Evolutionary conservation across 2,797 vertebrate genomes (phyloP).

Genomic region (Ficedula albicollis): DNA sequence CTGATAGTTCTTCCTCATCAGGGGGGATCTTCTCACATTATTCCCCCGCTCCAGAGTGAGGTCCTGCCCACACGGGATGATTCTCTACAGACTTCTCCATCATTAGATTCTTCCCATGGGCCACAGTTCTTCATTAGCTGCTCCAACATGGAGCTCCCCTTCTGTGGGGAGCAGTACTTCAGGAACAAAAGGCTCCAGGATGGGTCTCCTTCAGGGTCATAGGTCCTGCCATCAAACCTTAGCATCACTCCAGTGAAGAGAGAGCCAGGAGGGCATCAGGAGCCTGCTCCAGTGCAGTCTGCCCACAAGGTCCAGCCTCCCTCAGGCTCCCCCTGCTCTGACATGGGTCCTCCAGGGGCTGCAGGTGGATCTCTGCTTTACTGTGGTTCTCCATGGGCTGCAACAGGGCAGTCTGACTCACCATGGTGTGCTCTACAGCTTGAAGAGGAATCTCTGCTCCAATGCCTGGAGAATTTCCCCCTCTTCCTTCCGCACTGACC

Average conservation of each 20-base stretch:
- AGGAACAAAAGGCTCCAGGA: neutral
- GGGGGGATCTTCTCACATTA: neutral
- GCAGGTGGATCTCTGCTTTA: neutral
- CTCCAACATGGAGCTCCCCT: rapidly evolving
- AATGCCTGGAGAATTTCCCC: neutral
- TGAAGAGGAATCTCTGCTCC: neutral
- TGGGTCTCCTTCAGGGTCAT: neutral
- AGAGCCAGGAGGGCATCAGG: neutral
- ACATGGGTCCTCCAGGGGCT: rapidly evolving
- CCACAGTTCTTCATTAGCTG: neutral
- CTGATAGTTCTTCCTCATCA: neutral
- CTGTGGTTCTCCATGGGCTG: neutral
- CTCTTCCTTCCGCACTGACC: neutral
- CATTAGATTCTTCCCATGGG: neutral
- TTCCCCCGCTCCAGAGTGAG: rapidly evolving
- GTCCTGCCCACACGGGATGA: rapidly evolving
- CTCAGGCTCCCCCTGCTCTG: neutral
- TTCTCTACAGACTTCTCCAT: neutral
- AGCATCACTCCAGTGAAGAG: neutral
- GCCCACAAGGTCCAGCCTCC: neutral
- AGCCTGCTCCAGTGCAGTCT: neutral
- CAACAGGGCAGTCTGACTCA: neutral
- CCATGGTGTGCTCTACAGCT: rapidly evolving
- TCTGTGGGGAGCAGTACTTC: neutral
- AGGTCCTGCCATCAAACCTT: neutral